Conservation (phyloP, 2,888 invertebrate genomes). For the Dryobota labecula region DNA sequence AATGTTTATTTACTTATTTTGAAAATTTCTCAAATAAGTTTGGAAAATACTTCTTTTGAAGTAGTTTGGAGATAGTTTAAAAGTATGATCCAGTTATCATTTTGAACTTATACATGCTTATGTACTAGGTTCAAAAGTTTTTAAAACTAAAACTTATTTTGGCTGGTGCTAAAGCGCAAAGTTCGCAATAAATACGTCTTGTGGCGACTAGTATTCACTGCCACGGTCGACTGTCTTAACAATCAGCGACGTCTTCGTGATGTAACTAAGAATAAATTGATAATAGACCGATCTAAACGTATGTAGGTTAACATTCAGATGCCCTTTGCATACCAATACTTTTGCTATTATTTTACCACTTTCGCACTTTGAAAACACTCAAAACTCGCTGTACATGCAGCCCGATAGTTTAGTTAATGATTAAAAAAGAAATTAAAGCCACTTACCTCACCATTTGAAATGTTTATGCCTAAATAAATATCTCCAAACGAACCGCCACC, state of each 20-base stretch:
- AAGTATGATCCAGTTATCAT: not conserved
- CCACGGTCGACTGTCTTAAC: conserved; percentile 46
- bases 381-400: conserved; percentile 21
- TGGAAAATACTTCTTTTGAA: not conserved
- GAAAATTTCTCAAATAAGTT: not conserved
- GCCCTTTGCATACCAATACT: conserved; percentile 62
- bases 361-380: conserved; percentile 5
- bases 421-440: conserved; percentile 36
- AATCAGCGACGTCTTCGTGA: conserved; percentile 40
- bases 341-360: conserved; percentile 55
- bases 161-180: not conserved
- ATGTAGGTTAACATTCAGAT: conserved; percentile 68
- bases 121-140: conserved; percentile 21
- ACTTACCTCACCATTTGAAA: conserved; percentile 95
- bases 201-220: conserved; percentile 37
- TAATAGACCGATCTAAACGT: conserved; percentile 46
- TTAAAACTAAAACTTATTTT: conserved; percentile 27
- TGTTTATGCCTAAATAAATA: conserved; percentile 98
- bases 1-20: not conserved
- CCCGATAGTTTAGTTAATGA: conserved; percentile 15
- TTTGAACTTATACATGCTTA: not conserved
- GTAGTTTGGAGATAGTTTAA: not conserved
- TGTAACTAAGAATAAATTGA: conserved; percentile 61
- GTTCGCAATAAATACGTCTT: conserved; percentile 18
- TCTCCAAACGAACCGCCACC: conserved; percentile 99